phyloP scores from a whole-genome alignment of 2,888 invertebrate species.

The Phasia obesa region DNA sequence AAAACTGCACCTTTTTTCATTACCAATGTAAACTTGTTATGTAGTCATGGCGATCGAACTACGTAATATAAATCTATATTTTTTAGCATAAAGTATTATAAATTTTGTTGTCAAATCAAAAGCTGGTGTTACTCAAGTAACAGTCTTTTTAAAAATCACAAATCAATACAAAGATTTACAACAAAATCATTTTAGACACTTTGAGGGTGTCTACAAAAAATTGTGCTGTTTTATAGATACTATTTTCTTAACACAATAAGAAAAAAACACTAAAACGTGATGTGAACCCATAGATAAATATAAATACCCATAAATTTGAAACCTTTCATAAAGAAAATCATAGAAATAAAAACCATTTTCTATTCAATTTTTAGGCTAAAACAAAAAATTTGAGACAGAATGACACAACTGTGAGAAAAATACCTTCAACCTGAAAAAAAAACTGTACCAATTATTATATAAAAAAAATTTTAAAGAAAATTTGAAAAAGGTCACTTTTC shows the following conservation, averaged over 20 bases:
- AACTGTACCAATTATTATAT: slow-evolving; percentile 45
- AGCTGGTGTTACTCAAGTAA: not conserved
- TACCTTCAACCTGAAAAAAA: slow-evolving; percentile 6
- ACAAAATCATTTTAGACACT: not conserved
- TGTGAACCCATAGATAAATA: slow-evolving; percentile 6
- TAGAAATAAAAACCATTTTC: slow-evolving; percentile 6
- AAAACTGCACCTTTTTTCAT: not conserved
- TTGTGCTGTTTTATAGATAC: not conserved
- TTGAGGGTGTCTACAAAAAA: no score
- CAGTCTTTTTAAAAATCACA: not conserved
- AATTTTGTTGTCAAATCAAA: not conserved
- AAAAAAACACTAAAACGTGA: slow-evolving; percentile 31
- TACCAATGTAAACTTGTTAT: not conserved
- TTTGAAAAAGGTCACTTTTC: no score
- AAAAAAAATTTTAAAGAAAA: no score
- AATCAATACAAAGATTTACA: not conserved
- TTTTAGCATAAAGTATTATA: not conserved
- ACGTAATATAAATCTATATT: not conserved
- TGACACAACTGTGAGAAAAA: not conserved
- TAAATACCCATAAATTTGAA: not conserved
- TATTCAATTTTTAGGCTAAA: slow-evolving; percentile 9
- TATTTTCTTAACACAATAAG: not conserved
- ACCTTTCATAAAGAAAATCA: slow-evolving; percentile 17
- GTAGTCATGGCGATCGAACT: not conserved
- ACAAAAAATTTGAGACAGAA: not conserved